These are phyloP conservation scores for Dasysyrphus albostriatus DNA, from an alignment of 2,888 invertebrate genomes.

Conservation along the genomic window DNA sequence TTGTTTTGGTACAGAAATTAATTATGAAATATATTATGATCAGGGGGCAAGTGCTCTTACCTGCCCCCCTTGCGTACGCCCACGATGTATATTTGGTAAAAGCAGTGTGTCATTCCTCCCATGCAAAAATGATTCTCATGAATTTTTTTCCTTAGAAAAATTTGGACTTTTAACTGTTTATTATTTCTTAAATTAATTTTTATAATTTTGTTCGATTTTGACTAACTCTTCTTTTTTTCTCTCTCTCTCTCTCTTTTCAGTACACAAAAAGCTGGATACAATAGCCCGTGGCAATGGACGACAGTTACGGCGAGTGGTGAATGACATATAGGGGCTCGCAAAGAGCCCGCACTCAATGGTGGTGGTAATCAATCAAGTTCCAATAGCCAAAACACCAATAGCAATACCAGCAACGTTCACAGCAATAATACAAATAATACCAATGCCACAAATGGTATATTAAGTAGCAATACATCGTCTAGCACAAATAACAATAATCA, in stretches of 20 bases:
- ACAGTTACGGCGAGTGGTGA: slow-evolving; percentile 86
- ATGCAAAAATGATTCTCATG: too few relatives aligned
- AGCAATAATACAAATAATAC: slow-evolving; percentile 67
- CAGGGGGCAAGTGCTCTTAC: too few relatives aligned
- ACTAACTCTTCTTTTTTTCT: slow-evolving; percentile 31
- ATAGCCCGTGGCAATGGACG: slow-evolving; percentile 86
- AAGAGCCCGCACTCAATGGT: slow-evolving; percentile 81
- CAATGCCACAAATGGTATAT: slow-evolving; percentile 57
- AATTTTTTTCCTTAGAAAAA: too few relatives aligned
- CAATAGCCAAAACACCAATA: slow-evolving; percentile 76
- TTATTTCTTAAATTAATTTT: background rate
- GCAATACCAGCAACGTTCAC: slow-evolving; percentile 69
- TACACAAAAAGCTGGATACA: slow-evolving; percentile 83
- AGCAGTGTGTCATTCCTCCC: too few relatives aligned
- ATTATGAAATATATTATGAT: too few relatives aligned
- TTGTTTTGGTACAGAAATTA: too few relatives aligned
- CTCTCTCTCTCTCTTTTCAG: slow-evolving; percentile 78
- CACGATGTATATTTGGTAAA: too few relatives aligned
- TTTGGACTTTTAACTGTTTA: too few relatives aligned
- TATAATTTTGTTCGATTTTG: background rate
- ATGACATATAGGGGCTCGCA: slow-evolving; percentile 85
- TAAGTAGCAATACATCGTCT: slow-evolving; percentile 69
- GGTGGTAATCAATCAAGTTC: slow-evolving; percentile 77
- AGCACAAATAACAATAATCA: slow-evolving; percentile 68
- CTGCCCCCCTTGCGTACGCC: too few relatives aligned